Evolutionary conservation across 2,888 invertebrate genomes (phyloP).

Genomic region (Allygus modestus): DNA sequence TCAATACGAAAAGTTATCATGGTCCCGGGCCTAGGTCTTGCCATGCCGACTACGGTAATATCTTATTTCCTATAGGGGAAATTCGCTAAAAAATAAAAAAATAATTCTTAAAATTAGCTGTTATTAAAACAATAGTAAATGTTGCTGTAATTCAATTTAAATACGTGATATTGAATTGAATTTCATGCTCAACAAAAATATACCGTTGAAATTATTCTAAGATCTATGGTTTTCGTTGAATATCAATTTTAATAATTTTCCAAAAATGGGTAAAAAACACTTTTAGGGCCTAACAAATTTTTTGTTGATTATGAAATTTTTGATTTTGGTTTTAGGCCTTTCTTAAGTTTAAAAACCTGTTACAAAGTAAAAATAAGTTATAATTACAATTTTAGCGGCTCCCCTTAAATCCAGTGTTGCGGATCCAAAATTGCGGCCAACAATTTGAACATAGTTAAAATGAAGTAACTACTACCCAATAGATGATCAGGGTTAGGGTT

Average conservation of each 20-base stretch:
- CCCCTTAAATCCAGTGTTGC: neutral
- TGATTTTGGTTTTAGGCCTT: neutral
- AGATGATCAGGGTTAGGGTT: too few species aligned
- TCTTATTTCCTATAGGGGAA: too few species aligned
- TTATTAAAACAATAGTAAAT: neutral
- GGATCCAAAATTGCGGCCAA: too few species aligned
- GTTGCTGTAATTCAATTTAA: neutral
- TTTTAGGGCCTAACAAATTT: neutral
- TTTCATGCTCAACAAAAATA: too few species aligned
- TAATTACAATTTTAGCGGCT: neutral
- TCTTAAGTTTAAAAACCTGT: neutral
- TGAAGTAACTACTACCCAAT: too few species aligned
- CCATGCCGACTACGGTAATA: too few species aligned
- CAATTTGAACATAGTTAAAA: too few species aligned
- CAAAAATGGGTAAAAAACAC: neutral
- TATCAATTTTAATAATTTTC: neutral
- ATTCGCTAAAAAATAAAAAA: neutral
- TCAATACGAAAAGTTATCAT: too few species aligned
- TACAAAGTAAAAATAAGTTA: constrained; percentile 5
- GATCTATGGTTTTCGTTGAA: neutral
- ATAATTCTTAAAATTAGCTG: neutral
- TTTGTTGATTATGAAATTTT: neutral
- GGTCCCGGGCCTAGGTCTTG: too few species aligned
- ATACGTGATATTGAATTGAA: neutral
- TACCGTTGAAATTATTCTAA: neutral